A percentile compares a stretch with the other conserved stretches of the same genome.
These are phyloP conservation scores for Coelinius sp. DNA, from an alignment of 2,888 invertebrate genomes.

Conservation along the genomic window DNA sequence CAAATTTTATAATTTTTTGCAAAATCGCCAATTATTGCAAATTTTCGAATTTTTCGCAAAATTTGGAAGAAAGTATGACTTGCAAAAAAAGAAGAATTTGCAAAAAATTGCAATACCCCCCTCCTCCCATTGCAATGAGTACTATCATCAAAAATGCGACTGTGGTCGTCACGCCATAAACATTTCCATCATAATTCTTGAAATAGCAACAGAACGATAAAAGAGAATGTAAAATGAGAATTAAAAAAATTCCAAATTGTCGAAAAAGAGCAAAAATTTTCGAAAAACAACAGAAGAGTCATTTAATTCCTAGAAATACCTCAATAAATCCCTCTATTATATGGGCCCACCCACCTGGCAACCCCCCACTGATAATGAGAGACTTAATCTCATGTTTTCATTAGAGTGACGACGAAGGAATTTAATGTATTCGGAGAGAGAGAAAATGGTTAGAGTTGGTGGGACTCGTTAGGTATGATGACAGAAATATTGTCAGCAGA, in stretches of 20 bases:
- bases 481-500: constrained; percentile 32
- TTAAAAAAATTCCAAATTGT: neutral
- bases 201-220: neutral
- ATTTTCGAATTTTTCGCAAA: no score
- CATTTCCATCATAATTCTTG: neutral
- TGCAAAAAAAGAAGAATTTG: no score
- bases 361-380: neutral
- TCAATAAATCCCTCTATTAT: neutral
- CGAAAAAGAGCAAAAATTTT: neutral
- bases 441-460: neutral
- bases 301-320: neutral
- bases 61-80: no score
- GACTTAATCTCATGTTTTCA: neutral
- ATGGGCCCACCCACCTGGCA: neutral
- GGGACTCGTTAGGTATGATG: constrained; percentile 36
- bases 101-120: no score
- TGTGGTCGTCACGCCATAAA: constrained; percentile 1
- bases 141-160: constrained; percentile 3
- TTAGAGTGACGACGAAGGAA: constrained; percentile 4
- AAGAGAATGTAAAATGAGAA: neutral
- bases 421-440: neutral
- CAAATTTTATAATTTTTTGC: no score
- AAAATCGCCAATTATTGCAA: no score
- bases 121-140: neutral
- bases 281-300: no score